These are phyloP conservation scores for Ferdinandea cuprea DNA, from an alignment of 2,888 invertebrate species.

Conservation along the genomic window DNA sequence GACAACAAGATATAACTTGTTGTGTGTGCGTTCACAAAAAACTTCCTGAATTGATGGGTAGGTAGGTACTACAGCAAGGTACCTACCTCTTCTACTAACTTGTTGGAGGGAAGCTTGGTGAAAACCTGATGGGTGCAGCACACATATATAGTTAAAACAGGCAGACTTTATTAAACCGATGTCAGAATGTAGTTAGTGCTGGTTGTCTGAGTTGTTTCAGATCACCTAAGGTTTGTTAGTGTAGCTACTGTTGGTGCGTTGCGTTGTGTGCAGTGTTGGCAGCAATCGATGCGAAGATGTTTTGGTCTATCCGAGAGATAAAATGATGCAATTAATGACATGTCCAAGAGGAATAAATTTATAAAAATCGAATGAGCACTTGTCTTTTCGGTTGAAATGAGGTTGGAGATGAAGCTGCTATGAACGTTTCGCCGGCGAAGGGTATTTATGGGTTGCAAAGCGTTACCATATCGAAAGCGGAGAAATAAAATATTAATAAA, in stretches of 20 bases:
- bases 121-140: slow-evolving; percentile 61
- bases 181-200: slow-evolving; percentile 38
- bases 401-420: not conserved
- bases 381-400: slow-evolving; percentile 28
- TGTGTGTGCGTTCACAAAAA: slow-evolving; percentile 27
- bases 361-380: slow-evolving; percentile 68
- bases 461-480: slow-evolving; percentile 47
- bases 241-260: slow-evolving; percentile 53
- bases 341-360: slow-evolving; percentile 71
- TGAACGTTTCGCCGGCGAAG: not conserved
- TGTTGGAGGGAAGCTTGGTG: not conserved
- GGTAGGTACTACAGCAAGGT: no score
- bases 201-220: slow-evolving; percentile 14
- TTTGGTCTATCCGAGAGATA: slow-evolving; percentile 62
- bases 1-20: slow-evolving; percentile 55
- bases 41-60: slow-evolving; percentile 60
- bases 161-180: not conserved
- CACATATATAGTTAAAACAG: slow-evolving; percentile 32
- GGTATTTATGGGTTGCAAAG: not conserved
- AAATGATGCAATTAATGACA: slow-evolving; percentile 73
- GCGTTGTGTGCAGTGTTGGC: slow-evolving; percentile 28
- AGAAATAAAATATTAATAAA: not conserved
- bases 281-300: slow-evolving; percentile 52
- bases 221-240: slow-evolving; percentile 44
- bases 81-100: no score